Evolutionary conservation across 1,140 invertebrate genomes (phyloP), one percentile per base, ranked within the genome.

Genomic region (Archivesica marissinica): DNA sequence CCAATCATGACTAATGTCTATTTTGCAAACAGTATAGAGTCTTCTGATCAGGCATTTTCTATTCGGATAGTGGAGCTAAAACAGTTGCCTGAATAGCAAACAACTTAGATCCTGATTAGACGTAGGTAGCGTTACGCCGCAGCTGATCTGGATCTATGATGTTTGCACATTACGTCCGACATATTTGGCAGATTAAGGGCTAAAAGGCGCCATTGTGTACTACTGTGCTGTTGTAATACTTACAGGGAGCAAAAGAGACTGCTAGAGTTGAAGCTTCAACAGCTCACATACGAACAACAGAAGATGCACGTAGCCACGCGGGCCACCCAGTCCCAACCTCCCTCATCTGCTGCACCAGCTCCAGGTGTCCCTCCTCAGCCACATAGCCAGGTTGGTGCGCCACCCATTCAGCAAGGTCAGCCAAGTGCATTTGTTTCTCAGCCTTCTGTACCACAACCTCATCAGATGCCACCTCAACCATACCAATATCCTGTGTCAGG

Each of bases 201-300:
- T n/a, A n/a, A n/a, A n/a, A n/a, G n/a, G n/a, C n/a, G n/a, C n/a
- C n/a, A n/a, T n/a, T n/a, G n/a, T n/a, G n/a, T n/a, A n/a, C n/a
- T n/a, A n/a, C n/a, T n/a, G n/a, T n/a, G 56, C 28, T 6, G 13
- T 66, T 66, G 61, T 30, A n/a, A 33, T 75, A 4, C 33, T 80
- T 83, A 11, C 70, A 90, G 89, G 59, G 86, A 87, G 39, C 89
- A 90, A 59, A 90, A 88, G 56, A 52, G 86, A 59, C 79, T 88
- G 54, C 85, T 90, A n/a, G 89, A 89, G 50, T 56, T 74, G 33
- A 89, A 88, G 38, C 83, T 90, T 11, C 83, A 84, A 52, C 76
- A 88, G 35, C 50, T 88, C 17, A 87, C 88, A 33, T 70, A 86
- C 28, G 78, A 87, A 61, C 86, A 89, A 47, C 82, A 85, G 23